Evolutionary conservation across 2,797 vertebrate genomes (phyloP).

Genomic region (Acanthurus tractus): DNA sequence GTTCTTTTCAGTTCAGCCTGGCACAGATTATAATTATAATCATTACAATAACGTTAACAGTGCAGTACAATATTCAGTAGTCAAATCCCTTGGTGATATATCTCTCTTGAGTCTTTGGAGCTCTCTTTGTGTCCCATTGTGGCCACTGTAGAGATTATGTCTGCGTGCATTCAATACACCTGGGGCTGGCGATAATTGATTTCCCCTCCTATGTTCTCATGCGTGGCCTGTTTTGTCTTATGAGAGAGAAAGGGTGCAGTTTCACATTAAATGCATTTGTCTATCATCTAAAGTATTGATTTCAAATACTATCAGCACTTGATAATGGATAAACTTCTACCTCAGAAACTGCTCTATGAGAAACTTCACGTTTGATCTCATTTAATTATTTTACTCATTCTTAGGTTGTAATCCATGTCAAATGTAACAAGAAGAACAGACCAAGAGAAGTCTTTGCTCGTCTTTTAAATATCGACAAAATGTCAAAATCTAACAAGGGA

Average conservation of each 20-base stretch:
- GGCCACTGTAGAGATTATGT: constrained; percentile 56
- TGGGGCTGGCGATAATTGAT: constrained; percentile 62
- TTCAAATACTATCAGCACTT: constrained; percentile 24
- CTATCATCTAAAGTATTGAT: constrained; percentile 14
- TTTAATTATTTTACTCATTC: constrained; percentile 10
- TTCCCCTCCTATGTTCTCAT: constrained; percentile 12
- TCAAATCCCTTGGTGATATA: constrained; percentile 66
- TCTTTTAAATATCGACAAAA: neutral
- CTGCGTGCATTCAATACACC: constrained; percentile 59
- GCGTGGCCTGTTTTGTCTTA: constrained; percentile 26
- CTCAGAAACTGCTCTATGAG: neutral
- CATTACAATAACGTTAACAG: constrained; percentile 71
- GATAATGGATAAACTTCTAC: constrained; percentile 13
- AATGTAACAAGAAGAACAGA: too few relatives aligned
- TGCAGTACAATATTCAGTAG: constrained; percentile 65
- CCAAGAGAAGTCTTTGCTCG: neutral
- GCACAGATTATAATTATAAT: constrained; percentile 75
- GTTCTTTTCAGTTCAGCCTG: constrained; percentile 67
- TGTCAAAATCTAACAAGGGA: too few relatives aligned
- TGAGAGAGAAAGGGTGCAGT: constrained; percentile 5
- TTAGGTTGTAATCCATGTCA: neutral
- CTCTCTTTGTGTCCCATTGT: constrained; percentile 57
- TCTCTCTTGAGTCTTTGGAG: constrained; percentile 59
- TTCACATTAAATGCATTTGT: constrained; percentile 17
- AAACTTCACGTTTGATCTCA: neutral